Conservation (phyloP, 1,140 invertebrate genomes). For the Nautilus pompilius region DNA sequence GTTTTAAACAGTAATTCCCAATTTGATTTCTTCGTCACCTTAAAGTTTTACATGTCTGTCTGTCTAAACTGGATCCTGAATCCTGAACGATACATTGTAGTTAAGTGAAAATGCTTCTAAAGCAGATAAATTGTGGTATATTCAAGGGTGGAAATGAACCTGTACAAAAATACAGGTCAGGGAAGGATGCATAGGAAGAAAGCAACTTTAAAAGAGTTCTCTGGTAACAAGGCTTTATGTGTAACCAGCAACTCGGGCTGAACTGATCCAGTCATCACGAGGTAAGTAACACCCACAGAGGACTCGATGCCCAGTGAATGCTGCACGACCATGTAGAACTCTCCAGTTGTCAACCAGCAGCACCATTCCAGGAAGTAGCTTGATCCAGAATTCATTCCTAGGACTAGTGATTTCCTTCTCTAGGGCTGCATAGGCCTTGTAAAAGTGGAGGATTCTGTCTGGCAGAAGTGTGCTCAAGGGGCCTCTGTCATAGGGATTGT, state of each 20-base stretch:
- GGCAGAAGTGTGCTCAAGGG: constrained; percentile 59
- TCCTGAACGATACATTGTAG: too few species aligned
- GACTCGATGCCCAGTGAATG: constrained; percentile 59
- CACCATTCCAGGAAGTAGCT: constrained; percentile 65
- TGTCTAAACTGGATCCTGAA: too few species aligned
- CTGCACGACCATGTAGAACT: constrained; percentile 68
- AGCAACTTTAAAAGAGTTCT: too few species aligned
- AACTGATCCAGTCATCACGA: constrained; percentile 31
- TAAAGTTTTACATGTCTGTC: too few species aligned
- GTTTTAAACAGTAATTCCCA: too few species aligned
- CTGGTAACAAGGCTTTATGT: too few species aligned
- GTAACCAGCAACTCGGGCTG: constrained; percentile 18
- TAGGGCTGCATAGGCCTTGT: constrained; percentile 63
- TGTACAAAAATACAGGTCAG: too few species aligned
- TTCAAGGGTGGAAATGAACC: too few species aligned
- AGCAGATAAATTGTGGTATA: too few species aligned
- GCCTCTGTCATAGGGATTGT: constrained; percentile 69
- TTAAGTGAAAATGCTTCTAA: too few species aligned
- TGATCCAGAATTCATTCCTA: constrained; percentile 61
- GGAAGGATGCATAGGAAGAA: too few species aligned
- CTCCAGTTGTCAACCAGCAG: constrained; percentile 75
- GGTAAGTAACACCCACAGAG: constrained; percentile 34
- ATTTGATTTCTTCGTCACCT: too few species aligned
- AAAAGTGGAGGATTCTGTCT: constrained; percentile 62
- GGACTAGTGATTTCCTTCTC: constrained; percentile 59